Conservation (phyloP, 2,113 vertebrate species). For the Cairina moschata region DNA sequence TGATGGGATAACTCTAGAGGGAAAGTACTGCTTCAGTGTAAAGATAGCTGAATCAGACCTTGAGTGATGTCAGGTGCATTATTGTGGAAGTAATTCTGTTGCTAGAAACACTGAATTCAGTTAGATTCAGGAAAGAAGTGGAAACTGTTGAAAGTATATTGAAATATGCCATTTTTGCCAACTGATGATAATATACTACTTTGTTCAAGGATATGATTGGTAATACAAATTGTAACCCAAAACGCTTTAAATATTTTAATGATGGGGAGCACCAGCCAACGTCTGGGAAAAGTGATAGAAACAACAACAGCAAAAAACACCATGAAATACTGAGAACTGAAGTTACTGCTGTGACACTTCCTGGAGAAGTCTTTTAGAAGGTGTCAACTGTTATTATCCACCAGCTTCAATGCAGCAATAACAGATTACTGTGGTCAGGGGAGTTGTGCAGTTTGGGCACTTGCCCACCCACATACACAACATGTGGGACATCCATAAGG, state of each 20-base stretch:
- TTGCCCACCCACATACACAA: neutral
- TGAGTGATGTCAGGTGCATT: neutral
- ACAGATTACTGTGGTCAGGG: neutral
- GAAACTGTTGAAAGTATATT: neutral
- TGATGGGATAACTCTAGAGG: neutral
- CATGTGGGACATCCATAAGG: accelerated
- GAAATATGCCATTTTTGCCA: neutral
- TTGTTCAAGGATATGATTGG: neutral
- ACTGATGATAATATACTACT: neutral
- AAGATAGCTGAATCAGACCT: neutral
- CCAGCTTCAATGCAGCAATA: neutral
- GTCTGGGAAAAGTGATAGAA: neutral
- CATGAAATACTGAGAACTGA: neutral
- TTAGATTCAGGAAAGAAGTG: neutral
- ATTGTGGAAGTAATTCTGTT: neutral
- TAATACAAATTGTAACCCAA: neutral
- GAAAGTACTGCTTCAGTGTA: neutral
- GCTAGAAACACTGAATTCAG: neutral
- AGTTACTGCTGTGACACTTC: neutral
- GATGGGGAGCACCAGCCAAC: neutral
- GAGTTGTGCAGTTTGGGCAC: neutral
- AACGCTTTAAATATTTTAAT: neutral
- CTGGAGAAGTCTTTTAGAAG: neutral
- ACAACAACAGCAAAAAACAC: neutral
- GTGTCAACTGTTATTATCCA: neutral